A percentile compares a stretch with the other conserved stretches of the same genome.
phyloP scores from a whole-genome alignment of 2,797 vertebrate genomes.

The Remorina albescens region DNA sequence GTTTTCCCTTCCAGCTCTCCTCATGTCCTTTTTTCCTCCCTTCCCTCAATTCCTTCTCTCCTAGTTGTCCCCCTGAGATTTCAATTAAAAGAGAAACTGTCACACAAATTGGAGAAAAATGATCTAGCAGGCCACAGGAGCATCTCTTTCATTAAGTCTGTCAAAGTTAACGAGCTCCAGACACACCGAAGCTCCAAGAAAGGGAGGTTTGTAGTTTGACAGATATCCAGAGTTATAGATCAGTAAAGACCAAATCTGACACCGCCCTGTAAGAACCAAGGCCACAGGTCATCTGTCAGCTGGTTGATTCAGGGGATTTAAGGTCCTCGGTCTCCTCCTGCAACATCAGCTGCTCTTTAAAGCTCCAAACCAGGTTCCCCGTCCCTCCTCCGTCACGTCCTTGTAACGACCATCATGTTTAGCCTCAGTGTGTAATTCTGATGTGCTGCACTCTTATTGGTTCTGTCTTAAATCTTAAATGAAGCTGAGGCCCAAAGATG shows the following conservation, averaged over 20 bases:
- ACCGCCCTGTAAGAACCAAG: too few relatives aligned
- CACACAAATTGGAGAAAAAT: neutral
- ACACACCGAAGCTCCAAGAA: too few relatives aligned
- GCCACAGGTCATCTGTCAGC: too few relatives aligned
- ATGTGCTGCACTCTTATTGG: constrained; percentile 42
- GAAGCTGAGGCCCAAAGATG: constrained; percentile 15
- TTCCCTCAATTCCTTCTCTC: neutral
- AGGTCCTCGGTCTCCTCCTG: too few relatives aligned
- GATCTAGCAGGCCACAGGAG: neutral
- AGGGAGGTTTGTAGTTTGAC: too few relatives aligned
- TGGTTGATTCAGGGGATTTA: too few relatives aligned
- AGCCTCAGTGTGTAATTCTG: constrained; percentile 48
- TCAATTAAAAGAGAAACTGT: constrained; percentile 12
- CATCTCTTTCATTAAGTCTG: neutral
- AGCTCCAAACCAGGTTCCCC: too few relatives aligned
- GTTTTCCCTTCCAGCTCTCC: neutral
- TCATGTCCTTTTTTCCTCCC: neutral
- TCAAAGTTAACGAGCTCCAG: neutral
- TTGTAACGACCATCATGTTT: too few relatives aligned
- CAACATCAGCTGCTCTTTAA: too few relatives aligned
- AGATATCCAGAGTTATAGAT: too few relatives aligned
- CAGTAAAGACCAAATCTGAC: too few relatives aligned
- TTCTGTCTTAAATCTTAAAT: constrained; percentile 53
- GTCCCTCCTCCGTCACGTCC: neutral
- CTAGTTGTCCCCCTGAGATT: constrained; percentile 55